Conservation (phyloP, 2,113 vertebrate genomes). For the Campylomormyrus tamandua region DNA sequence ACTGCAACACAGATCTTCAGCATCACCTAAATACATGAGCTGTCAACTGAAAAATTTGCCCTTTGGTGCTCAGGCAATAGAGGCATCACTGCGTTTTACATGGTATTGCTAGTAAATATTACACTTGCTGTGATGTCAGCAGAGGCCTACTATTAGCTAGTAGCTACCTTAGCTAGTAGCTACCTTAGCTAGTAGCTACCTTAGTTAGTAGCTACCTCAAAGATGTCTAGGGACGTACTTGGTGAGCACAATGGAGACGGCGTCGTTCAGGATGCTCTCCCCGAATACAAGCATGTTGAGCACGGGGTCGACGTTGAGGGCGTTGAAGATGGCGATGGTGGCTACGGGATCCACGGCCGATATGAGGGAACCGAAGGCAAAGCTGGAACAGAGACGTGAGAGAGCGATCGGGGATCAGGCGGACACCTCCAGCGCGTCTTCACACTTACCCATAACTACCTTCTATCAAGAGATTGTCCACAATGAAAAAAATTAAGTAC, state of each 20-base stretch:
- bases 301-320: slow-evolving; percentile 93
- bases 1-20: not conserved
- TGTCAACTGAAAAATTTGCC: not conserved
- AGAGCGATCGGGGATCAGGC: not conserved
- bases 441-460: not conserved
- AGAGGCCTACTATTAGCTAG: not conserved
- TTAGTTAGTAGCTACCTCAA: not conserved
- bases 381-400: slow-evolving; percentile 58
- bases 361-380: slow-evolving; percentile 96
- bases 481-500: not conserved
- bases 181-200: not conserved
- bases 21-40: not conserved
- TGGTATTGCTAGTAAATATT: not conserved
- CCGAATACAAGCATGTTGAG: slow-evolving; percentile 98
- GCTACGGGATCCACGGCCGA: slow-evolving; percentile 96
- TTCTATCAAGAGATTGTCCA: not conserved
- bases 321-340: slow-evolving; percentile 97
- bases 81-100: not conserved
- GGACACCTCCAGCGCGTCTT: not conserved
- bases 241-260: slow-evolving; percentile 93
- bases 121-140: not conserved
- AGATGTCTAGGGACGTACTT: slow-evolving; percentile 65
- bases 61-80: not conserved
- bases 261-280: slow-evolving; percentile 96
- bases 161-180: not conserved